phyloP scores from a whole-genome alignment of 1,140 invertebrate genomes.

The Saccostrea glomerata region DNA sequence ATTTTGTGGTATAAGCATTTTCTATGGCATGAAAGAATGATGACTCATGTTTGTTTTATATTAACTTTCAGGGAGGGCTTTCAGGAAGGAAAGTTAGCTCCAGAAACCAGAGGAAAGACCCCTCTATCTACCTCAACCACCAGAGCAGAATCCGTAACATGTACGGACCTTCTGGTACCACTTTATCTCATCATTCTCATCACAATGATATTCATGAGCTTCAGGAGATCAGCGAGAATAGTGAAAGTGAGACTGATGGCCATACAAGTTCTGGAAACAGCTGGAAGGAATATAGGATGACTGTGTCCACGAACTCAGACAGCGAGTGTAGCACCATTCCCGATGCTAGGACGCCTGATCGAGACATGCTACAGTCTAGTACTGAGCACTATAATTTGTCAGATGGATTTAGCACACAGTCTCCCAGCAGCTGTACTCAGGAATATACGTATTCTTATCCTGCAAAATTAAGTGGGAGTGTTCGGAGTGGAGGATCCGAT shows the following conservation, averaged over 20 bases:
- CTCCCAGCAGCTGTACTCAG: constrained; percentile 37
- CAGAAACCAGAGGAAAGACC: background rate
- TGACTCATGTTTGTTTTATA: background rate
- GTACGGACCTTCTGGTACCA: constrained; percentile 33
- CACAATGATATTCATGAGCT: constrained; percentile 29
- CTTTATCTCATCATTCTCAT: constrained; percentile 31
- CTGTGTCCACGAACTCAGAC: constrained; percentile 42
- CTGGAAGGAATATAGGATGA: constrained; percentile 42
- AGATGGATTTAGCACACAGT: constrained; percentile 47
- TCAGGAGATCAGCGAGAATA: constrained; percentile 46
- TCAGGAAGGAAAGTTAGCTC: constrained; percentile 25
- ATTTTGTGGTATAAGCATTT: background rate
- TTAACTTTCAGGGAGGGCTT: constrained; percentile 37
- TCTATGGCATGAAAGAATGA: background rate
- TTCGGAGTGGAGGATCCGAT: constrained; percentile 3
- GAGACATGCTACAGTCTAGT: constrained; percentile 18
- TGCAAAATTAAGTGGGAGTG: constrained; percentile 2
- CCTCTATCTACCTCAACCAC: constrained; percentile 37
- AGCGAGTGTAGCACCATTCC: constrained; percentile 39
- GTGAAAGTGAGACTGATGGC: constrained; percentile 60
- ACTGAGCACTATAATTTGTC: constrained; percentile 27
- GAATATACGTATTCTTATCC: constrained; percentile 47
- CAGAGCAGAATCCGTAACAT: constrained; percentile 36
- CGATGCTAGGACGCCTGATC: background rate
- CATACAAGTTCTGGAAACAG: constrained; percentile 11